These are phyloP conservation scores for Caenorhabditis sinica DNA, from an alignment of 2,888 invertebrate species.

Conservation along the genomic window DNA sequence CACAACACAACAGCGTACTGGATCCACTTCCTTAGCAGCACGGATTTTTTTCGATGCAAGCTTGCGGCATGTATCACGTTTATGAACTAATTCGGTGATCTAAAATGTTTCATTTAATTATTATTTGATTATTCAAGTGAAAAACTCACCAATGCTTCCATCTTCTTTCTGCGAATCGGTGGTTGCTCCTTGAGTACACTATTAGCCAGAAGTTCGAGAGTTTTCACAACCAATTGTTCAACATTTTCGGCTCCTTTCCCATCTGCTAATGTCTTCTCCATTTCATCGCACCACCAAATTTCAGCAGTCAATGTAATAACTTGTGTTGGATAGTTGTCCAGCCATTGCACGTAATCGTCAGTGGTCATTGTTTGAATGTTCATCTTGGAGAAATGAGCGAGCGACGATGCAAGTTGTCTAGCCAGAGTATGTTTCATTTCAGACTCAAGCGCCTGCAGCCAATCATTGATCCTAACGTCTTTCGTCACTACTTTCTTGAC, in stretches of 20 bases:
- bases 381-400: constrained; percentile 90
- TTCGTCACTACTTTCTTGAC: constrained; percentile 89
- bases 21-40: constrained; percentile 92
- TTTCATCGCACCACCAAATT: constrained; percentile 86
- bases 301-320: constrained; percentile 98
- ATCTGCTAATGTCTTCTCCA: constrained; percentile 73
- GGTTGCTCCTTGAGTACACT: constrained; percentile 99
- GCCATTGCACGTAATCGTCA: constrained; percentile 94
- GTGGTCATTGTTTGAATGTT: constrained; percentile 91
- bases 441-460: constrained; percentile 95
- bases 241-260: constrained; percentile 76
- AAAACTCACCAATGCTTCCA: constrained; percentile 91
- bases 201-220: constrained; percentile 96
- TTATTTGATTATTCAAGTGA: background rate
- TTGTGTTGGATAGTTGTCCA: constrained; percentile 90
- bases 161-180: constrained; percentile 93
- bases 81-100: constrained; percentile 99
- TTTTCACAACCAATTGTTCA: constrained; percentile 91
- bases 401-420: constrained; percentile 91
- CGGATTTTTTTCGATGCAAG: constrained; percentile 92
- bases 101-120: constrained; percentile 85
- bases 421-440: constrained; percentile 84
- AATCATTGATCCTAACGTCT: constrained; percentile 98
- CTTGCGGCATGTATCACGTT: constrained; percentile 95
- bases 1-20: constrained; percentile 94